Base-by-base conservation (phyloP, 2,797 vertebrate genomes). In the Xenentodon cancila region DNA sequence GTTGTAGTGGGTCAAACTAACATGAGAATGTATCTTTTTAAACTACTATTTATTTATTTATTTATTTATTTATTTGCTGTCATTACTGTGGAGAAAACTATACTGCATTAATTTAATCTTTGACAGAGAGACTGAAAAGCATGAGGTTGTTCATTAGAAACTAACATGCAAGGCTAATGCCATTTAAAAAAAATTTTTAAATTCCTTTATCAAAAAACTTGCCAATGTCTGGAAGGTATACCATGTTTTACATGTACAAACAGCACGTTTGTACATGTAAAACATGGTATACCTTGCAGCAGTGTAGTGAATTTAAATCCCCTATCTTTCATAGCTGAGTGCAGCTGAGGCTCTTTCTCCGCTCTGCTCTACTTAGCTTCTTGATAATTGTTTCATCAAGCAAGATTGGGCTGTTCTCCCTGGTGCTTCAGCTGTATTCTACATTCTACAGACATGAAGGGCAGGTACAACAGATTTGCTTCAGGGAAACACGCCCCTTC, bases 331-430 rank as follows among this genome's bases (percentile, higher is more conserved):
- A 63, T 60, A 25, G 46, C 43, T 49, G 49, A 55, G 51, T 74
- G 66, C 77, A 86, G 84, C 84, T 89, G 84, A 68, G 79, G 54
- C 79, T 77, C 46, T 25, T 25, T 25, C 25, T 25, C 25, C 22
- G 30, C 50, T 68, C 46, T 69, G 67, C 64, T 68, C 61, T 20
- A 52, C 22, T 71, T 67, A 52, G 47, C 54, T 7, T 45, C 57
- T 49, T 54, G 22, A 52, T 18, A 67, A 64, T 7, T 58, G 18
- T 45, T 58, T 44, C 45, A 68, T 45, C 32, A 59, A 53, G 45
- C 43, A 20, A 22, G 22, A 54, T 27, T 47, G 19, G 48, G 27
- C 48, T 5, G 0, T 53, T 64, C 68, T 44, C 42, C 59, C 43
- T 51, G 12, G 4, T 43, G 2, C 22, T 12, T 54, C 1, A 1